Evolutionary conservation across 1,140 invertebrate genomes (phyloP).

Genomic region (Dendrolimus punctatus): DNA sequence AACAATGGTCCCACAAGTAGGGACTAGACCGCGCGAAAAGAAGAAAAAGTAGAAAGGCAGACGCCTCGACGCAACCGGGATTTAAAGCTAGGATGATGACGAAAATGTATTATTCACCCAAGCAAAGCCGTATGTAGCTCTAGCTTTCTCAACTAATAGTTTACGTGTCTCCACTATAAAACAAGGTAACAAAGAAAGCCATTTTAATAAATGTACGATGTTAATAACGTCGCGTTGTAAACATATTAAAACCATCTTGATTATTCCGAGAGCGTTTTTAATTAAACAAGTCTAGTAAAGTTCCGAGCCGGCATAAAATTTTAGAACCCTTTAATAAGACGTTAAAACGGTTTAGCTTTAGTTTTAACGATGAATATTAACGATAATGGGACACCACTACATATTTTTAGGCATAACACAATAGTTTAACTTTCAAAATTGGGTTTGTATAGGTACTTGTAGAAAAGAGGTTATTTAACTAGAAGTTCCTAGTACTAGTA

Average conservation of each 20-base stretch:
- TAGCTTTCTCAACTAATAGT: constrained; percentile 1
- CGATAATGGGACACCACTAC: constrained; percentile 51
- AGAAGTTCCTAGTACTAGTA: no score
- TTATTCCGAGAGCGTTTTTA: constrained; percentile 68
- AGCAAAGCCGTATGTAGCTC: constrained; percentile 3
- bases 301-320: constrained; percentile 58
- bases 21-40: no score
- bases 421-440: constrained; percentile 6
- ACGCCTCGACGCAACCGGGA: no score
- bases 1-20: no score
- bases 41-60: no score
- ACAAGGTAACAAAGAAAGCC: no score
- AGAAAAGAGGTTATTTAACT: no score
- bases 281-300: constrained; percentile 53
- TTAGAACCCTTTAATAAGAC: constrained; percentile 70
- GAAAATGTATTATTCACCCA: no score
- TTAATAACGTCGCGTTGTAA: constrained; percentile 20
- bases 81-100: no score
- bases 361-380: constrained; percentile 62
- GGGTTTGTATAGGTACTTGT: no score
- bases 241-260: constrained; percentile 48
- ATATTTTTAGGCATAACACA: constrained; percentile 28
- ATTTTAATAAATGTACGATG: constrained; percentile 9
- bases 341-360: constrained; percentile 52
- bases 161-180: no score